These are phyloP conservation scores for Apostichopus parvimensis DNA, from an alignment of 35 echinoderm and acorn worm species.

Conservation along the genomic window DNA sequence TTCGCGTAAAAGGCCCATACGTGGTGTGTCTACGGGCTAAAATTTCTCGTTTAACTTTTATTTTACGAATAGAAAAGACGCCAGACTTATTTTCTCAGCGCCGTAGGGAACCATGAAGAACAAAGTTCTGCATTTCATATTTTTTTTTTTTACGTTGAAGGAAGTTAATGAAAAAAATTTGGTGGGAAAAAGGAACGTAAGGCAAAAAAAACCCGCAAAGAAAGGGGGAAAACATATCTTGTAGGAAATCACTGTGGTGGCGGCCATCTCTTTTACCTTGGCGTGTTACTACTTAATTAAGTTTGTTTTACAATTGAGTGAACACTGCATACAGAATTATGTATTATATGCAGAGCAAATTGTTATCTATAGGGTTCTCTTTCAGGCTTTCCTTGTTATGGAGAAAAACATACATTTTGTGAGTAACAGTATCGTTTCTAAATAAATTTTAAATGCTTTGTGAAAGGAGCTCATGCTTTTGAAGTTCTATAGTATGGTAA, in stretches of 20 bases:
- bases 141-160: neutral
- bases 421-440: too few relatives aligned
- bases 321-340: too few relatives aligned
- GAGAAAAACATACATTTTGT: too few relatives aligned
- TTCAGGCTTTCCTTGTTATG: too few relatives aligned
- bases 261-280: neutral
- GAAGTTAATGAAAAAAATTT: neutral
- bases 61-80: conserved; percentile 46
- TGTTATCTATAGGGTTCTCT: too few relatives aligned
- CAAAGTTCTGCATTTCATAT: conserved; percentile 29
- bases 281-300: neutral
- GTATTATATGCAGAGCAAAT: too few relatives aligned
- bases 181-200: neutral
- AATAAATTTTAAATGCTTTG: too few relatives aligned
- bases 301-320: too few relatives aligned
- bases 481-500: too few relatives aligned
- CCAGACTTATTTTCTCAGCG: conserved; percentile 35
- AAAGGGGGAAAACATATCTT: neutral
- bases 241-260: neutral
- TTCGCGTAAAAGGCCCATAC: conserved; percentile 53
- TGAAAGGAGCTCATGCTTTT: too few relatives aligned
- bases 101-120: conserved; percentile 48
- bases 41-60: conserved; percentile 30
- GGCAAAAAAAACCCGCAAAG: neutral
- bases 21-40: conserved; percentile 43